Evolutionary conservation across 2,797 vertebrate genomes (phyloP).

Genomic region (Thunnus albacares): DNA sequence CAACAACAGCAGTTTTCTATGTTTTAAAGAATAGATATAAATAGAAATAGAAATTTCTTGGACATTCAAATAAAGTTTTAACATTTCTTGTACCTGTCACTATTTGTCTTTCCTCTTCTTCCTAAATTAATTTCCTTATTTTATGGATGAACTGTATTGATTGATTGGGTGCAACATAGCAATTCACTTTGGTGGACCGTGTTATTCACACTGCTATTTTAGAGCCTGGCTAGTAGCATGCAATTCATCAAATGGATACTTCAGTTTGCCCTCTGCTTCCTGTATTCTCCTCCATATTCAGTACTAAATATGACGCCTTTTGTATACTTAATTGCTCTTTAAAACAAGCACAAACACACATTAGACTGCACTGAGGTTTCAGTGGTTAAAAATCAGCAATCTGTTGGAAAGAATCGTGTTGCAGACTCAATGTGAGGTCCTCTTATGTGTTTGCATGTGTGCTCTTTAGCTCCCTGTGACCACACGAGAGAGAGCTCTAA

Average conservation of each 20-base stretch:
- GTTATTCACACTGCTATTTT: slow-evolving; percentile 27
- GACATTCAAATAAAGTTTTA: neutral
- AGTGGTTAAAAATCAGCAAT: slow-evolving; percentile 79
- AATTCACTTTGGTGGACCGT: slow-evolving; percentile 6
- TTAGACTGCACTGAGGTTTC: slow-evolving; percentile 75
- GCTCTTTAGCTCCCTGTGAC: slow-evolving; percentile 55
- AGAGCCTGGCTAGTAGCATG: neutral
- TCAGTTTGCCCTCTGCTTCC: slow-evolving; percentile 50
- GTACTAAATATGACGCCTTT: slow-evolving; percentile 66
- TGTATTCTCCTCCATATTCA: slow-evolving; percentile 53
- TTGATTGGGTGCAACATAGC: neutral
- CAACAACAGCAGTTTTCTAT: neutral
- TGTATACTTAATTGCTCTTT: slow-evolving; percentile 78
- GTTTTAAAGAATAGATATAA: neutral
- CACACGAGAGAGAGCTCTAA: slow-evolving; percentile 60
- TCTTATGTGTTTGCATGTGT: slow-evolving; percentile 69
- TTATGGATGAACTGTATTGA: neutral
- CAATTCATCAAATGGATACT: slow-evolving; percentile 52
- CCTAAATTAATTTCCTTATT: slow-evolving; percentile 3
- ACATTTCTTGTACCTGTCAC: neutral
- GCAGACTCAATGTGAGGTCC: slow-evolving; percentile 82
- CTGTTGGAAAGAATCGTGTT: slow-evolving; percentile 69
- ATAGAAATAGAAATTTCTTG: neutral
- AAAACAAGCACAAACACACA: slow-evolving; percentile 82
- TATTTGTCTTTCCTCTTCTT: neutral